phyloP scores from a whole-genome alignment of 2,797 vertebrate species.

The Decapterus maruadsi region DNA sequence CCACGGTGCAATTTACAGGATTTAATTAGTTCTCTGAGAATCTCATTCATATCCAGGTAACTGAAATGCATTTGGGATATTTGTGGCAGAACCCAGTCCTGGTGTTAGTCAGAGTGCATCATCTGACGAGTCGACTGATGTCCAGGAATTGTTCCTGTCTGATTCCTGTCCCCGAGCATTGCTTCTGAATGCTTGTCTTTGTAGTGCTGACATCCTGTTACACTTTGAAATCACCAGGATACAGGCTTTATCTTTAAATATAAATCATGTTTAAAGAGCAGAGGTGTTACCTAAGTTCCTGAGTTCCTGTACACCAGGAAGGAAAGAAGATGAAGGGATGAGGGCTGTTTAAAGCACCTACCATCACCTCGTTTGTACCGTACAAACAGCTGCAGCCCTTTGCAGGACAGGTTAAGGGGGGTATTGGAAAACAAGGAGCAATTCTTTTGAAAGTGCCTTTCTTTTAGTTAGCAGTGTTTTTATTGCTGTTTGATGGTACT shows the following conservation, averaged over 20 bases:
- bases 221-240: constrained; percentile 4
- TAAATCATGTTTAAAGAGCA: not conserved
- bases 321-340: too few species aligned
- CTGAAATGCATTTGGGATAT: not conserved
- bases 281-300: not conserved
- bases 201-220: not conserved
- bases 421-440: too few species aligned
- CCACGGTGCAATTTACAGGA: not conserved
- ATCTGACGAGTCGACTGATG: not conserved
- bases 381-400: not conserved
- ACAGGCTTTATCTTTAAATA: constrained; percentile 7
- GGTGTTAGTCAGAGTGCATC: not conserved
- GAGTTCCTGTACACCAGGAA: not conserved
- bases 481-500: too few species aligned
- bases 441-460: too few species aligned
- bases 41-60: not conserved
- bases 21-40: not conserved
- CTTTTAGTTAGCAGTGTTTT: not conserved
- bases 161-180: not conserved
- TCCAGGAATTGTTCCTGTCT: constrained; percentile 12
- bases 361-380: not conserved
- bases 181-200: constrained; percentile 19
- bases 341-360: not conserved
- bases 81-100: too few species aligned
- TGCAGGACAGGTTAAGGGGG: not conserved